Base-by-base conservation (phyloP, 2,888 invertebrate genomes). In the Crematogaster levior region DNA sequence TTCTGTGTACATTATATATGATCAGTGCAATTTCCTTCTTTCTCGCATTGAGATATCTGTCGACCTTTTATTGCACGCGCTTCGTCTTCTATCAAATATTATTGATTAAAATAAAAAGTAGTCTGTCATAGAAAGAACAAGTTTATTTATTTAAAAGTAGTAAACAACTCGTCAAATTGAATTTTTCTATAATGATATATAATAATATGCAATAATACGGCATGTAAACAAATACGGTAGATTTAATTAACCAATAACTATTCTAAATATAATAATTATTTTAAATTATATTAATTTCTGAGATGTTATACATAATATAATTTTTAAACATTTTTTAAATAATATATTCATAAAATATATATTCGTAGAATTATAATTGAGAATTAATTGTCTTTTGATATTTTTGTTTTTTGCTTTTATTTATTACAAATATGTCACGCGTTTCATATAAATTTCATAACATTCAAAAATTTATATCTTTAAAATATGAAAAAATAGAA, bases 1-100 rank as follows among this genome's bases (percentile, higher is more conserved):
- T 43, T 66, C n/a, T 56, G 9, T 68, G 21, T 68, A 56, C 56
- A 68, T 77, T 66, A 66, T 68, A n/a, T 63, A 75, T 40, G 21
- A 65, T 53, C 63, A 63, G 15, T 53, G 46, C 51, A 63, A 34
- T 75, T 40, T 65, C 9, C 21, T 66, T 21, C 21, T 56, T 56
- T 56, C 30, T 65, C 0, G 5, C 9, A 40, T 43, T 5, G 24
- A 2, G 10, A 75, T 51, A n/a, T 15, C 24, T 9, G 37, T 65
- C 27, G 27, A 65, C 15, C 30, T 53, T 40, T 75, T 53, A 65
- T 65, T 18, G 15, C 9, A 21, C 24, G 37, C 9, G 51, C 12
- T n/a, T n/a, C 51, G n/a, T 51, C 21, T 12, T 37, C n/a, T n/a
- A n/a, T 60, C 30, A 24, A 48, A 21, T 34, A 34, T 21, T 53